A percentile compares a stretch with the other conserved stretches of the same genome.
phyloP scores from a whole-genome alignment of 2,113 vertebrate genomes.

The Phalacrocorax carbo region DNA sequence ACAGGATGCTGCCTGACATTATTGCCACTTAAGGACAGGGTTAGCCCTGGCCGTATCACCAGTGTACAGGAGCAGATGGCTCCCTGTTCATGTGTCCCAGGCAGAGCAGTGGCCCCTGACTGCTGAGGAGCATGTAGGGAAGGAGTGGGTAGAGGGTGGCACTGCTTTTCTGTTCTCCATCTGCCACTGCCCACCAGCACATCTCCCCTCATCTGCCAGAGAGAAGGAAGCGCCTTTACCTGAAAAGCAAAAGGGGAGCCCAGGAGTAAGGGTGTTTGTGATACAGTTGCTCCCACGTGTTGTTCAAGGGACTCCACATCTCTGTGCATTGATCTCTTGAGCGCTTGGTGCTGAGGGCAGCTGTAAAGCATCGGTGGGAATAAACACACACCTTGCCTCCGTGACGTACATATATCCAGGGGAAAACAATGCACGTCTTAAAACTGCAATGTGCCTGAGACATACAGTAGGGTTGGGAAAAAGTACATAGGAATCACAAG shows the following conservation, averaged over 20 bases:
- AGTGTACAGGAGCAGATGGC: not conserved
- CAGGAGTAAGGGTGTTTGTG: not conserved
- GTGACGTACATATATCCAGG: fast-evolving
- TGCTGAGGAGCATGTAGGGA: not conserved
- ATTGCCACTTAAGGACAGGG: not conserved
- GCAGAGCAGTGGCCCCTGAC: fast-evolving
- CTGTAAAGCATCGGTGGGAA: fast-evolving
- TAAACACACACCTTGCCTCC: not conserved
- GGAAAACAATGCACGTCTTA: not conserved
- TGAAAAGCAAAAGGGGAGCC: not conserved
- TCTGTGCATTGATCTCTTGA: not conserved
- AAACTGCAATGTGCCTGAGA: not conserved
- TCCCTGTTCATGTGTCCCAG: fast-evolving
- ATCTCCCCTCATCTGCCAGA: not conserved
- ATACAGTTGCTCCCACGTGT: not conserved
- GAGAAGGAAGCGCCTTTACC: not conserved
- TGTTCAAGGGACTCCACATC: not conserved
- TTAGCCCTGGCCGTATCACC: fast-evolving
- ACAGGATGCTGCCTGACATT: not conserved
- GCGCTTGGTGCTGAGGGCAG: not conserved
- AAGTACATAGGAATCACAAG: not conserved
- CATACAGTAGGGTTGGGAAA: not conserved
- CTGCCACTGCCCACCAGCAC: not conserved
- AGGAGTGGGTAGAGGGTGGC: not conserved
- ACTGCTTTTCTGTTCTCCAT: not conserved